Evolutionary conservation across 2,113 vertebrate species (phyloP).

Genomic region (Pelecanoides urinatrix): DNA sequence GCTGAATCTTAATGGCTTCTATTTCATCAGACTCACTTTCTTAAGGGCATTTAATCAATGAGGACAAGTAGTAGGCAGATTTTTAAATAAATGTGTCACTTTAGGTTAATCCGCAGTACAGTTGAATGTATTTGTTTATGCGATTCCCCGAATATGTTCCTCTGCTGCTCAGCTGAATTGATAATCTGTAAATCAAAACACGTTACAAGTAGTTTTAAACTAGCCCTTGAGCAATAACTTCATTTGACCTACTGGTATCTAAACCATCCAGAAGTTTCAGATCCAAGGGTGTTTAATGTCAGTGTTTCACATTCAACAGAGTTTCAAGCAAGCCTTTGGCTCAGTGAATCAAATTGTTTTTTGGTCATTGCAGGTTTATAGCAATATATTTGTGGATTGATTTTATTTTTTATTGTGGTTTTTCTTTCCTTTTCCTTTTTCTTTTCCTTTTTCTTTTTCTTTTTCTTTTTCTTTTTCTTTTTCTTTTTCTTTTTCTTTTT

Average conservation of each 20-base stretch:
- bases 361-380: not conserved
- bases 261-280: conserved; percentile 61
- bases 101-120: conserved; percentile 75
- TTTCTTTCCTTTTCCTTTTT: not conserved
- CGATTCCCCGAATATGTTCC: conserved; percentile 63
- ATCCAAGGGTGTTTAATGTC: conserved; percentile 65
- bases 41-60: conserved; percentile 86
- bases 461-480: no score
- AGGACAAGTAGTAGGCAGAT: conserved; percentile 81
- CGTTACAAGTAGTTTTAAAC: conserved; percentile 70
- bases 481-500: no score
- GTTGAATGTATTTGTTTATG: conserved; percentile 79
- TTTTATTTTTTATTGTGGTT: not conserved
- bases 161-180: conserved; percentile 71
- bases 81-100: conserved; percentile 86
- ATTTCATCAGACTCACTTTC: conserved; percentile 80
- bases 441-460: no score
- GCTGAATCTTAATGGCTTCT: conserved; percentile 78
- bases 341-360: not conserved
- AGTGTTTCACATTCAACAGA: not conserved
- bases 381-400: not conserved
- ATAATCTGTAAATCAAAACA: conserved; percentile 79
- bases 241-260: conserved; percentile 59
- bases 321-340: not conserved
- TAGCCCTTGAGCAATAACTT: conserved; percentile 55